Evolutionary conservation across 2,113 vertebrate species (phyloP).

Genomic region (Chiloscyllium plagiosum): DNA sequence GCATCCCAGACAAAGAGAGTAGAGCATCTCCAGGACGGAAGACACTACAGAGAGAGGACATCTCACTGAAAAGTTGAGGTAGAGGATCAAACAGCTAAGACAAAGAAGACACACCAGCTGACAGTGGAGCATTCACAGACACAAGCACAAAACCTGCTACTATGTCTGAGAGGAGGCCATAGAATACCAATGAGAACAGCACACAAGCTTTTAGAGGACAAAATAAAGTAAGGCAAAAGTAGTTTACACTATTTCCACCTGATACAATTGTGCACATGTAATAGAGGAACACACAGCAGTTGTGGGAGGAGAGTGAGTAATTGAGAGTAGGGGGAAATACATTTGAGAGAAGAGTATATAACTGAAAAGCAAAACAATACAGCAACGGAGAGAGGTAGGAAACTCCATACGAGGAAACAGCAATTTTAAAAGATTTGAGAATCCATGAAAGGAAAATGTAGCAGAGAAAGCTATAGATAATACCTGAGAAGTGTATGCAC

Average conservation of each 20-base stretch:
- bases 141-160: neutral
- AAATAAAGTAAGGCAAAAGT: neutral
- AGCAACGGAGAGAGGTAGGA: neutral
- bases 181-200: neutral
- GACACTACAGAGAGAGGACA: neutral
- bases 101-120: neutral
- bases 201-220: neutral
- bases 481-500: neutral
- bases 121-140: neutral
- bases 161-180: neutral
- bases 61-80: neutral
- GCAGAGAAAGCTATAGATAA: neutral
- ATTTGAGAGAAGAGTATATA: neutral
- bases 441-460: neutral
- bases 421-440: neutral
- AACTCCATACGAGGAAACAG: neutral
- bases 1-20: too few relatives aligned
- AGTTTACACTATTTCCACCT: neutral
- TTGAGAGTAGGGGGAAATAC: neutral
- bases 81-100: neutral
- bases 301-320: neutral
- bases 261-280: neutral
- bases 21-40: neutral
- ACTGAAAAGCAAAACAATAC: neutral
- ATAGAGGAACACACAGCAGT: neutral